phyloP scores from a whole-genome alignment of 1,140 invertebrate genomes.

The Pristionchus pacificus region DNA sequence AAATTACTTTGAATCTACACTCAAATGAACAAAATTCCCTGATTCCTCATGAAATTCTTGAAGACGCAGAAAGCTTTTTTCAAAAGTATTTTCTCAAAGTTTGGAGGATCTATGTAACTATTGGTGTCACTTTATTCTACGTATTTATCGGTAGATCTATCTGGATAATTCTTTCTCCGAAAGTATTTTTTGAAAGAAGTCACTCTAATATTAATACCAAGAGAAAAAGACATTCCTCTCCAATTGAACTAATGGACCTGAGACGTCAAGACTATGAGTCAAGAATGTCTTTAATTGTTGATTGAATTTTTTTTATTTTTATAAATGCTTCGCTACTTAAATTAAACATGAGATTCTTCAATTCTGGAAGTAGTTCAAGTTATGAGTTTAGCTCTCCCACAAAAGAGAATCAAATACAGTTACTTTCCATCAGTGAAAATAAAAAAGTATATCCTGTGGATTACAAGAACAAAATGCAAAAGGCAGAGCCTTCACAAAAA shows the following conservation, averaged over 20 bases:
- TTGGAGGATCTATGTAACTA: conserved; percentile 39
- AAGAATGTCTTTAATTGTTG: conserved; percentile 27
- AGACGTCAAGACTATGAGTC: conserved; percentile 24
- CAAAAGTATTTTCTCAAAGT: conserved; percentile 34
- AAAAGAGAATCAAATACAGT: conserved; percentile 32
- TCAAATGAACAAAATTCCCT: conserved; percentile 25
- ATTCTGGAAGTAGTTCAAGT: conserved; percentile 38
- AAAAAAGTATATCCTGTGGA: too few species aligned
- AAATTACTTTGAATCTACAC: conserved; percentile 23
- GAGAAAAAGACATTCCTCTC: not conserved
- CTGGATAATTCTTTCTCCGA: conserved; percentile 34
- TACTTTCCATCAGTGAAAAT: too few species aligned
- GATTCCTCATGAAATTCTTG: conserved; percentile 32
- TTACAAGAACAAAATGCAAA: too few species aligned
- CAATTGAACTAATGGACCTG: conserved; percentile 11
- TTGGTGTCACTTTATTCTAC: conserved; percentile 37
- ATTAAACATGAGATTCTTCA: conserved; percentile 36
- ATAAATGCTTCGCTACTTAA: too few species aligned
- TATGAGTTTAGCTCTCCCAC: conserved; percentile 28
- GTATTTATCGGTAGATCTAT: conserved; percentile 28
- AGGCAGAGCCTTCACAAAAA: too few species aligned
- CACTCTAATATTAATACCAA: conserved; percentile 34
- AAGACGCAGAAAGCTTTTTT: conserved; percentile 35
- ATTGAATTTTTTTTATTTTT: conserved; percentile 35
- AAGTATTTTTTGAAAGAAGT: conserved; percentile 26